Base-by-base conservation (phyloP, 2,888 invertebrate species). In the Deilephila porcellus region DNA sequence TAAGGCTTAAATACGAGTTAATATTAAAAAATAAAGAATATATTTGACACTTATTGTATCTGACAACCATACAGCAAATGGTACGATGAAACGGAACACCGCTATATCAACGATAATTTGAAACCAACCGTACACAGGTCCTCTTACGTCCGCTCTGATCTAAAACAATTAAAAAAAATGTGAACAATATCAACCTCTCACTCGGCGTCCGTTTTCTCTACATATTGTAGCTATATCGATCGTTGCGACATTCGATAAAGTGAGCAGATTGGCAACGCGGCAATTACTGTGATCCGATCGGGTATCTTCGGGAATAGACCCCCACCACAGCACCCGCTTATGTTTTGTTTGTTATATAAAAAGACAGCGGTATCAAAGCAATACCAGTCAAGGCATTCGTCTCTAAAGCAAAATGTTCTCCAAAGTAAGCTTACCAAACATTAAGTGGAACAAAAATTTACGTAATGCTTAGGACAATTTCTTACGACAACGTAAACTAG, bases 271-370 rank as follows among this genome's bases (percentile, higher is more conserved):
- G 92, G 89, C 90, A 93, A 93, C 81, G 87, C 87, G 75, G 90
- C 93, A 91, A 93, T 93, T 92, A 92, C 92, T 86, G 84, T 90
- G 91, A 93, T 93, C 92, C 86, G 91, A 93, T 93, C 93, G 88
- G 92, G 93, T 93, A 92, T 92, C 90, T 86, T 86, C 90, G 81
- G 93, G 92, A 92, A 90, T 90, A 91, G 88, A 83, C 85, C 91
- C 93, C 93, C 93, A 86, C 93, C 91, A 89, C 79, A 74, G 78
- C 79, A 74, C 77, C 79, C 80, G 60, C 85, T 90, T 89, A 89
- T 89, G 87, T 91, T 93, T 94, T 93, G 91, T 93, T 93, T 90
- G 90, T 92, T 93, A 94, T 94, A 94, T 94, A 94, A 93, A 94
- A 94, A 93, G 92, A 91, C 89, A 87, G 86, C 88, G 79, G 87